Conservation (phyloP, 1,140 invertebrate genomes). For the Drosophila rhopaloa region DNA sequence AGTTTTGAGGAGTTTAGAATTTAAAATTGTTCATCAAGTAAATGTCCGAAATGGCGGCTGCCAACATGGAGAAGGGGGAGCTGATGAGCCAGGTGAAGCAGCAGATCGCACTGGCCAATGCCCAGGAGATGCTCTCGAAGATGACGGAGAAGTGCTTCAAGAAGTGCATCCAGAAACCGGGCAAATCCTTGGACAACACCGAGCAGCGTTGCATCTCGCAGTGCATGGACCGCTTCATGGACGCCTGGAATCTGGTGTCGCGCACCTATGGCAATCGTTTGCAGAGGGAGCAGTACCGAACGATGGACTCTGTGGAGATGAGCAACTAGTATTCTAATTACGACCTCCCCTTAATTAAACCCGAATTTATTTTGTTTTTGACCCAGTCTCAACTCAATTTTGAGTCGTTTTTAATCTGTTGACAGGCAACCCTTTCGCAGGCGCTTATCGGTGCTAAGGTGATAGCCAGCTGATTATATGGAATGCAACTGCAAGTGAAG, state of each 20-base stretch:
- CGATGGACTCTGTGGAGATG: slow-evolving; percentile 4
- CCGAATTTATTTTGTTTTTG: background rate
- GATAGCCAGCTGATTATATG: slow-evolving; percentile 49
- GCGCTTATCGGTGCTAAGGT: slow-evolving; percentile 49
- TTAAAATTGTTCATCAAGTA: slow-evolving; percentile 20
- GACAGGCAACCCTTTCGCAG: background rate
- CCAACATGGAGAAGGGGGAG: slow-evolving; percentile 90
- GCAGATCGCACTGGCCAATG: slow-evolving; percentile 97
- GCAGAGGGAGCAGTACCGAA: slow-evolving; percentile 87
- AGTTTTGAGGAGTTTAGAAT: slow-evolving; percentile 4
- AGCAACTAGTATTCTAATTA: slow-evolving; percentile 14
- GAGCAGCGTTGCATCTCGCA: slow-evolving; percentile 98
- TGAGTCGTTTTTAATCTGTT: background rate
- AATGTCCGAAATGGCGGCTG: slow-evolving; percentile 32
- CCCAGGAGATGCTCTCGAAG: slow-evolving; percentile 97
- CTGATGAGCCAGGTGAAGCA: slow-evolving; percentile 98
- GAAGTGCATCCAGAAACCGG: slow-evolving; percentile 96
- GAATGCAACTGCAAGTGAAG: slow-evolving; percentile 18
- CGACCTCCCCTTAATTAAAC: slow-evolving; percentile 8
- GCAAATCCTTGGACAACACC: slow-evolving; percentile 93
- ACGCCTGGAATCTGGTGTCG: slow-evolving; percentile 96
- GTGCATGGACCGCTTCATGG: slow-evolving; percentile 99
- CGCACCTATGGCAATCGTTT: slow-evolving; percentile 92
- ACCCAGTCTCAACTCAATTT: background rate
- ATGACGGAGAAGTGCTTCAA: slow-evolving; percentile 99